phyloP scores from a whole-genome alignment of 2,797 vertebrate genomes.

The Sylvia borin region DNA sequence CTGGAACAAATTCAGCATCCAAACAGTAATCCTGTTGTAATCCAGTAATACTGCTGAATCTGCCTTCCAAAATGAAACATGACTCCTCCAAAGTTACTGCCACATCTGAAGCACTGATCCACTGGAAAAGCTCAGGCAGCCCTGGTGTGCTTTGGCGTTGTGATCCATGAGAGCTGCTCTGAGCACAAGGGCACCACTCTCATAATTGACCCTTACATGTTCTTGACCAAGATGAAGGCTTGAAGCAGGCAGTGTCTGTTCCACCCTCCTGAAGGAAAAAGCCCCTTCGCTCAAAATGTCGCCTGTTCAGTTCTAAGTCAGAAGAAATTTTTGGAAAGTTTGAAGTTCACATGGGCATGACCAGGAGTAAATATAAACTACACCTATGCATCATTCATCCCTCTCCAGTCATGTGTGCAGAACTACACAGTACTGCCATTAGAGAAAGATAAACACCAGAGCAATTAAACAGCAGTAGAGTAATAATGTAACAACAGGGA shows the following conservation, averaged over 20 bases:
- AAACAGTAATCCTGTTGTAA: neutral
- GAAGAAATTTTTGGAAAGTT: conserved; percentile 8
- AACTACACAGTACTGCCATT: neutral
- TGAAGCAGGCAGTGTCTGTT: neutral
- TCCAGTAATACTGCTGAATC: neutral
- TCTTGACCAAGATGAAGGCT: neutral
- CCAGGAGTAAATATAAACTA: neutral
- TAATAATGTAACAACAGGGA: neutral
- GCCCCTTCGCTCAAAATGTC: neutral
- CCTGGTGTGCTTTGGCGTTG: neutral
- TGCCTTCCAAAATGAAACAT: neutral
- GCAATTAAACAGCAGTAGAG: neutral
- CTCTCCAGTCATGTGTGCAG: neutral
- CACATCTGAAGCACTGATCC: neutral
- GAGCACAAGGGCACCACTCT: neutral
- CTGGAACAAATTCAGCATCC: neutral
- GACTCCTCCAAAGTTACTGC: neutral
- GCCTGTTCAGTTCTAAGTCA: neutral
- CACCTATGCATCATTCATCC: neutral
- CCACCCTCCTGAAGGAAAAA: neutral
- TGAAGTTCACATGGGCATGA: neutral
- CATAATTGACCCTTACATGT: fast-evolving
- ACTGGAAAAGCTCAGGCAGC: neutral
- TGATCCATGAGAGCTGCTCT: neutral
- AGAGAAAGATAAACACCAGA: neutral